phyloP scores from a whole-genome alignment of 2,888 invertebrate species.

The Lacanobia oleracea region DNA sequence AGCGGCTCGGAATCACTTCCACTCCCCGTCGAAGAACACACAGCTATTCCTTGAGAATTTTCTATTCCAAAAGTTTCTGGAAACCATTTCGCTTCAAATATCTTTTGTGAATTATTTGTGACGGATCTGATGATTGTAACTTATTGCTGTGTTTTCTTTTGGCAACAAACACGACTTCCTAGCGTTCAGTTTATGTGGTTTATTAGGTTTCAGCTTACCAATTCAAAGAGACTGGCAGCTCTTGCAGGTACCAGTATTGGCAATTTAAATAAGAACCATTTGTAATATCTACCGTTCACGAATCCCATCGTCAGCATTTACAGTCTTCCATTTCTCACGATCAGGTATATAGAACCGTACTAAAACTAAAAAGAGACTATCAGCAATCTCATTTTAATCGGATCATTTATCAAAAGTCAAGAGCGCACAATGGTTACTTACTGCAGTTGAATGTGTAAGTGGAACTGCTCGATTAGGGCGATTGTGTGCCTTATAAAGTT shows the following conservation, averaged over 20 bases:
- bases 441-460: slow-evolving; percentile 63
- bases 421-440: slow-evolving; percentile 63
- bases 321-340: slow-evolving; percentile 51
- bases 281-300: slow-evolving; percentile 32
- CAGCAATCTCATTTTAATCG: slow-evolving; percentile 66
- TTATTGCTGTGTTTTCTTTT: slow-evolving; percentile 73
- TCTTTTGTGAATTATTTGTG: slow-evolving; percentile 81
- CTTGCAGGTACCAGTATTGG: slow-evolving; percentile 8
- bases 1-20: slow-evolving; percentile 87
- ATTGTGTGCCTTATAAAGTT: slow-evolving; percentile 64
- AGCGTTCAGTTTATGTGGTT: slow-evolving; percentile 4
- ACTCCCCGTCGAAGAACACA: slow-evolving; percentile 77
- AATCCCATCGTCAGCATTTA: slow-evolving; percentile 46
- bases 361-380: slow-evolving; percentile 63
- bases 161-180: slow-evolving; percentile 35
- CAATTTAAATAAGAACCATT: slow-evolving; percentile 34
- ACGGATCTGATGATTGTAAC: slow-evolving; percentile 78
- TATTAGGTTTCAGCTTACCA: slow-evolving; percentile 23
- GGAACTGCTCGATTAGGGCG: slow-evolving; percentile 59
- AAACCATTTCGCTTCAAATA: slow-evolving; percentile 79
- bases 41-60: slow-evolving; percentile 82
- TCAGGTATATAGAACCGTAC: slow-evolving; percentile 48
- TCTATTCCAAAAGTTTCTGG: slow-evolving; percentile 82
- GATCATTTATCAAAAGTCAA: slow-evolving; percentile 67
- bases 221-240: neutral